phyloP scores from a whole-genome alignment of 2,888 invertebrate species.

The Unio pictorum region DNA sequence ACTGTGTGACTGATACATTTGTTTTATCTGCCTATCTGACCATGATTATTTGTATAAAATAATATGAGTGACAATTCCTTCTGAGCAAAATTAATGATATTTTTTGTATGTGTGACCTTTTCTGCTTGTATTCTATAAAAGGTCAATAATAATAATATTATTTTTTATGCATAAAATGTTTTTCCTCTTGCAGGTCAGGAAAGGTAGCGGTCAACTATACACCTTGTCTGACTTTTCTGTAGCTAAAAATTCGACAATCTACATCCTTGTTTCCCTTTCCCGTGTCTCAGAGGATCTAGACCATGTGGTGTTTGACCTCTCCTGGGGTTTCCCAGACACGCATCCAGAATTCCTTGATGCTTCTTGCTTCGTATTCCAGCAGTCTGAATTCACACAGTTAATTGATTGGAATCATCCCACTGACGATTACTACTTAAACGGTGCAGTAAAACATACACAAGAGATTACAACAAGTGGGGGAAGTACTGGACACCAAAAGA shows the following conservation, averaged over 20 bases:
- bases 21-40: too few species aligned
- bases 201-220: too few species aligned
- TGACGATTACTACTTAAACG: slow-evolving; percentile 11
- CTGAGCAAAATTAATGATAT: too few species aligned
- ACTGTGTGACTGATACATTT: too few species aligned
- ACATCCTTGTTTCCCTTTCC: slow-evolving; percentile 15
- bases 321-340: slow-evolving; percentile 15
- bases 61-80: too few species aligned
- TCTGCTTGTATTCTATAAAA: too few species aligned
- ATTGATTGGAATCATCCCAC: slow-evolving; percentile 20
- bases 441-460: slow-evolving; percentile 10
- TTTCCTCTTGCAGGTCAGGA: too few species aligned
- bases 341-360: slow-evolving; percentile 24
- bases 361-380: slow-evolving; percentile 14
- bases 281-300: slow-evolving; percentile 18
- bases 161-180: too few species aligned
- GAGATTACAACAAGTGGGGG: slow-evolving; percentile 10
- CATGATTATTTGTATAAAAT: too few species aligned
- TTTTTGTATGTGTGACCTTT: too few species aligned
- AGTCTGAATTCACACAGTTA: slow-evolving; percentile 10
- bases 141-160: too few species aligned
- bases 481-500: slow-evolving; percentile 19
- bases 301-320: slow-evolving; percentile 22
- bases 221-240: slow-evolving; percentile 13
- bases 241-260: slow-evolving; percentile 6